These are phyloP conservation scores for Limnephilus marmoratus DNA, from an alignment of 2,888 invertebrate species.

Conservation along the genomic window DNA sequence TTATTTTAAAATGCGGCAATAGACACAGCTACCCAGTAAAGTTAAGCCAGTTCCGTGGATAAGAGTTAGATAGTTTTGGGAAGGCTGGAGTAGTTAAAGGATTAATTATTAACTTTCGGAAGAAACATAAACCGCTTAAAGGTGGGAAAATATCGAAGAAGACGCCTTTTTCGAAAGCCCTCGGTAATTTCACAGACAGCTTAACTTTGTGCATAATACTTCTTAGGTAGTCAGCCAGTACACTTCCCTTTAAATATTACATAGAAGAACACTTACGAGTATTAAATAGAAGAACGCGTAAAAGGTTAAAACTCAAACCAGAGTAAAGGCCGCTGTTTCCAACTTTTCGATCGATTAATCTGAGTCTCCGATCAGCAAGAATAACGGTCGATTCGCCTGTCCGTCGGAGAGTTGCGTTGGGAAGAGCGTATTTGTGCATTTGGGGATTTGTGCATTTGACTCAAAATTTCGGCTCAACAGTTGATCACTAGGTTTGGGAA, in stretches of 20 bases:
- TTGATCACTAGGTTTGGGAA: no score
- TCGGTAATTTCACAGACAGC: background rate
- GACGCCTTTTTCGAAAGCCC: background rate
- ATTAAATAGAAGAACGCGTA: background rate
- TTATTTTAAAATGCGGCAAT: slow-evolving; percentile 2
- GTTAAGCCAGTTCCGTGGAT: background rate
- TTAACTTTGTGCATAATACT: background rate
- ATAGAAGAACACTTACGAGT: background rate
- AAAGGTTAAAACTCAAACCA: background rate
- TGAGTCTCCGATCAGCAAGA: no score
- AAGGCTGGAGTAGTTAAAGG: background rate
- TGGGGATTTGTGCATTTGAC: no score
- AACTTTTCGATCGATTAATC: no score
- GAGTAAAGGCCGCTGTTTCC: background rate
- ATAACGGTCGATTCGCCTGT: no score
- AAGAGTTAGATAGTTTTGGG: background rate
- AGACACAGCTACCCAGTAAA: background rate
- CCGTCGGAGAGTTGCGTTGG: no score
- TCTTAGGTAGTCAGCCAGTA: background rate
- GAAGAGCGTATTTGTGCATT: no score
- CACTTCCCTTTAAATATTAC: background rate
- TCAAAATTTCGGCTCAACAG: no score
- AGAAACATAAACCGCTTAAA: slow-evolving; percentile 20
- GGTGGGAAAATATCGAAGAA: slow-evolving; percentile 17
- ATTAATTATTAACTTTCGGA: slow-evolving; percentile 21